Conservation (phyloP, 2,797 vertebrate species). For the Enteromius thamalakanensis region DNA sequence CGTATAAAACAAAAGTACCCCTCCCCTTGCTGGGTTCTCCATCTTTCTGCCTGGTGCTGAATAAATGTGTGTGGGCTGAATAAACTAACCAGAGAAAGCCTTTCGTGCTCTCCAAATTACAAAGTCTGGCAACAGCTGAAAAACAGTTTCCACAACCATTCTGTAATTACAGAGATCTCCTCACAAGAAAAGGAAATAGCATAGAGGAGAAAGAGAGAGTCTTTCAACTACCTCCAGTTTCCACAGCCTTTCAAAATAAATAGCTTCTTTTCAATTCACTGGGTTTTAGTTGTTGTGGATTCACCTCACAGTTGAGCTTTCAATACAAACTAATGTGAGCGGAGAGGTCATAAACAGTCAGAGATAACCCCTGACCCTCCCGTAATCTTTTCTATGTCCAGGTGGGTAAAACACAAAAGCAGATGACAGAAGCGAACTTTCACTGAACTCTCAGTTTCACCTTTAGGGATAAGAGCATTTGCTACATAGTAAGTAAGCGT, state of each 20-base stretch:
- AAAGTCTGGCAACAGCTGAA: slow-evolving; percentile 65
- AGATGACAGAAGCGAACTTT: slow-evolving; percentile 55
- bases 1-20: slow-evolving; percentile 37
- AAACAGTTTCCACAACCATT: slow-evolving; percentile 64
- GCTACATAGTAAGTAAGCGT: slow-evolving; percentile 22
- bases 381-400: slow-evolving; percentile 67
- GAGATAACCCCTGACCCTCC: slow-evolving; percentile 76
- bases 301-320: slow-evolving; percentile 28
- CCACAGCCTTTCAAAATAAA: slow-evolving; percentile 56
- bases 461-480: slow-evolving; percentile 38
- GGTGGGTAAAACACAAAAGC: slow-evolving; percentile 63
- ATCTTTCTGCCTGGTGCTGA: slow-evolving; percentile 55
- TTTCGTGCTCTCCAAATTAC: slow-evolving; percentile 64
- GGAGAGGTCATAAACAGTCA: slow-evolving; percentile 49
- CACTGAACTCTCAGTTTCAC: slow-evolving; percentile 52
- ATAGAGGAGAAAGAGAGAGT: slow-evolving; percentile 45
- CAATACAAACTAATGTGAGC: slow-evolving; percentile 31
- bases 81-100: slow-evolving; percentile 61
- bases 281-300: slow-evolving; percentile 41
- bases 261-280: slow-evolving; percentile 42
- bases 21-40: slow-evolving; percentile 28
- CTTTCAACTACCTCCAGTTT: slow-evolving; percentile 63
- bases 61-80: slow-evolving; percentile 62
- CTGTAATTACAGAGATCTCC: slow-evolving; percentile 68
- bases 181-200: slow-evolving; percentile 62